Conservation (phyloP, 2,797 vertebrate genomes). For the Chaetophractus vellerosus region DNA sequence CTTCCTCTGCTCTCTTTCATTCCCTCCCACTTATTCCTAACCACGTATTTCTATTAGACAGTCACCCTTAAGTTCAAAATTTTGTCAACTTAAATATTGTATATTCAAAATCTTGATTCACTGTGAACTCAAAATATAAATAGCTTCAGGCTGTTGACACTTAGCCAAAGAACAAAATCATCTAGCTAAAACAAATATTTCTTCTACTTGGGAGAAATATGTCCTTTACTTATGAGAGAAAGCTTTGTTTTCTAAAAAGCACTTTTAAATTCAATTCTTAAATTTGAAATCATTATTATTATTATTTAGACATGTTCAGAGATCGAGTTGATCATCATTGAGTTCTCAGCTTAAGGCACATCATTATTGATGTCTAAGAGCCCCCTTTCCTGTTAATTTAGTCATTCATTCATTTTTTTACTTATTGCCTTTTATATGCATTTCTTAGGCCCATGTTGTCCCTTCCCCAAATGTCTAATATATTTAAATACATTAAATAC, state of each 20-base stretch:
- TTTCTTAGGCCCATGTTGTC: background rate
- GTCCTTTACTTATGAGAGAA: conserved; percentile 14
- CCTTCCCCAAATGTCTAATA: background rate
- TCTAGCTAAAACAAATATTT: conserved; percentile 32
- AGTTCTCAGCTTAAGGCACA: background rate
- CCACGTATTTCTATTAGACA: background rate
- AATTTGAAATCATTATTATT: conserved; percentile 36
- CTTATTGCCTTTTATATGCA: background rate
- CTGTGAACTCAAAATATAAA: conserved; percentile 51
- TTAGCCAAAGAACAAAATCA: conserved; percentile 45
- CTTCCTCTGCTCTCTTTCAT: conserved; percentile 33
- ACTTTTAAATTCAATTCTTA: conserved; percentile 16
- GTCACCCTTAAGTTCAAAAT: background rate
- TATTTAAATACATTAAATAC: background rate
- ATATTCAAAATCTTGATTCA: conserved; percentile 43
- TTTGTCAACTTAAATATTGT: background rate
- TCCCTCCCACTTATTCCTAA: background rate
- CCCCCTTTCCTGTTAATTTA: background rate
- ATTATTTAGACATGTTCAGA: background rate
- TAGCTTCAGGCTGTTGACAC: conserved; percentile 51
- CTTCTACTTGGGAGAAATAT: background rate
- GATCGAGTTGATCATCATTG: background rate
- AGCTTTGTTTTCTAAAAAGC: background rate
- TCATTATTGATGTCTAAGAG: background rate
- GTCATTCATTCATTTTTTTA: conserved; percentile 17